Percentiles rank a stretch among this genome's conserved stretches.
Conservation (phyloP, 2,797 vertebrate species). For the Poecilia picta region DNA sequence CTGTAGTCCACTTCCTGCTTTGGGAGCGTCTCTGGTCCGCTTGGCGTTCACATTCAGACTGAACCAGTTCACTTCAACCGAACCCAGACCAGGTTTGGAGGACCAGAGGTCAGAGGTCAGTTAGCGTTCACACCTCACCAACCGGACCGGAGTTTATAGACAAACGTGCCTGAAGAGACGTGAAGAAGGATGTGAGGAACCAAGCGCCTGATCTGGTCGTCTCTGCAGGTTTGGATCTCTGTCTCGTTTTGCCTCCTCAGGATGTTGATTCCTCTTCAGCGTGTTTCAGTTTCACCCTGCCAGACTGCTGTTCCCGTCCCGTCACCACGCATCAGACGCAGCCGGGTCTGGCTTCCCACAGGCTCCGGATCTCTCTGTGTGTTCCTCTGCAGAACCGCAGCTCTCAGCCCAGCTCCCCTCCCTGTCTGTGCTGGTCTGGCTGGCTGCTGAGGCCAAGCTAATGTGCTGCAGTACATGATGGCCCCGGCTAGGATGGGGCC, state of each 20-base stretch:
- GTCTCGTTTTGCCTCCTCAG: slow-evolving; percentile 3
- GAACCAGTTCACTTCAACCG: no score
- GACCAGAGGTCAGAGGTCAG: no score
- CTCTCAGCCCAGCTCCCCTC: slow-evolving; percentile 35
- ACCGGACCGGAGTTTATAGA: no score
- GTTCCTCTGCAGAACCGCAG: slow-evolving; percentile 45
- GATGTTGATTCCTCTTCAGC: not conserved
- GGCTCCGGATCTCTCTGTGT: slow-evolving; percentile 50
- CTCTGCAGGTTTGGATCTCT: not conserved
- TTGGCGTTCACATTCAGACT: no score
- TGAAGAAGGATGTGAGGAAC: not conserved
- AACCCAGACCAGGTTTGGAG: no score
- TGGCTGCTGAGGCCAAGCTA: slow-evolving; percentile 60
- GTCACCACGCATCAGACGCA: slow-evolving; percentile 30
- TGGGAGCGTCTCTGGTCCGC: no score
- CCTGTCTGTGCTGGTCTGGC: slow-evolving; percentile 61
- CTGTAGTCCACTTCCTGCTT: no score
- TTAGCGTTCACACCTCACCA: no score
- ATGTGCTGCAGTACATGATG: slow-evolving; percentile 65
- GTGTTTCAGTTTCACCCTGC: slow-evolving; percentile 21
- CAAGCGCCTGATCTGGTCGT: not conserved
- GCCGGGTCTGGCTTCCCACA: slow-evolving; percentile 14
- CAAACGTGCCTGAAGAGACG: no score
- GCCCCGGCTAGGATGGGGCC: slow-evolving; percentile 63
- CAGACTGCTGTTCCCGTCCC: slow-evolving; percentile 36